Base-by-base conservation (phyloP, 2,888 invertebrate genomes). In the Brachypterus glaber region DNA sequence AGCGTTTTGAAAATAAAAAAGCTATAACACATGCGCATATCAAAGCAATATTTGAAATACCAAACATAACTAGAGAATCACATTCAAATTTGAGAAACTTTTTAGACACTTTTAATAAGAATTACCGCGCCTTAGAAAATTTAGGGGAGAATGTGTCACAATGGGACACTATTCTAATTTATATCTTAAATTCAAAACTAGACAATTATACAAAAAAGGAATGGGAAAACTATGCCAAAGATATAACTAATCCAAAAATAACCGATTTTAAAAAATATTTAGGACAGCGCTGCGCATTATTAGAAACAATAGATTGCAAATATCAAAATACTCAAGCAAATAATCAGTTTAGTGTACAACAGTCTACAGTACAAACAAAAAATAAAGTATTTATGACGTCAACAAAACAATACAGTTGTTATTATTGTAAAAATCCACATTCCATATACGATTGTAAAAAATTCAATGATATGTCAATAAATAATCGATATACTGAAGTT, bases 111-210 rank as follows among this genome's bases (percentile, higher is more conserved):
- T 18, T 35, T 11, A 21, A 4, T 29, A 35, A 35, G 17, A n/a
- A 35, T 35, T 35, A 1, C 27, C 48, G 33, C 37, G 39, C 11
- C 43, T 46, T 31, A 44, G 43, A 2, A 40, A 39, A 1, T 44
- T 45, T n/a, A 25, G 27, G 4, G 13, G 18, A 35, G 29, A 18
- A 18, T 7, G 17, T 29, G 2, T 3, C 26, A 15, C 27, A 35
- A 16, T 50, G 47, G 46, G 46, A 47, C n/a, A 43, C 50, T 1
- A 16, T 50, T 9, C 39, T 49, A 26, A 46, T 46, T 29, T 43
- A 40, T 29, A 30, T 49, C 8, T 39, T 49, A 3, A 40, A 43
- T 8, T 41, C 46, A 5, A 49, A 47, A 37, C 17, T 51, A 14
- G 51, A 51, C 35, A 9, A 30, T 2, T 12, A 33, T 4, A 48